Evolutionary conservation across 2,888 invertebrate species (phyloP).

Genomic region (Dyspetes luteomarginatus): DNA sequence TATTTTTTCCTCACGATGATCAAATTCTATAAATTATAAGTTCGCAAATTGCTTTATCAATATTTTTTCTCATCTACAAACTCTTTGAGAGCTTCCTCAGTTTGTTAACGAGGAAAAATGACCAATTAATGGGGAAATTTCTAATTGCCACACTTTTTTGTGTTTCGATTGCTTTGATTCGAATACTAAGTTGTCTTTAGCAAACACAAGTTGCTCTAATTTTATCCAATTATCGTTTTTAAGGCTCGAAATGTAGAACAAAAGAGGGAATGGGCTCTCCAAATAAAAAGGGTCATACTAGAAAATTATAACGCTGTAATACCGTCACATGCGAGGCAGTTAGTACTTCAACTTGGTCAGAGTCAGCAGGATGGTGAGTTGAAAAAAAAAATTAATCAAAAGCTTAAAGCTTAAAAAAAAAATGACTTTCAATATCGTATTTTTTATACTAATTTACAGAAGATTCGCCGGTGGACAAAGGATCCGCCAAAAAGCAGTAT

Average conservation of each 20-base stretch:
- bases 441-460: constrained; percentile 82
- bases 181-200: background rate
- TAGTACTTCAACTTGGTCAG: constrained; percentile 95
- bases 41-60: too few relatives aligned
- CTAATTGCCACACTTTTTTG: too few relatives aligned
- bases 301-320: constrained; percentile 97
- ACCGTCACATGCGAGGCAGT: constrained; percentile 96
- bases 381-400: constrained; percentile 27
- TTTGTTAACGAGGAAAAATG: too few relatives aligned
- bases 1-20: too few relatives aligned
- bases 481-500: constrained; percentile 89
- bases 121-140: too few relatives aligned
- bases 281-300: constrained; percentile 94
- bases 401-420: background rate
- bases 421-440: background rate
- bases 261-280: constrained; percentile 93
- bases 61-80: too few relatives aligned
- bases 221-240: constrained; percentile 40
- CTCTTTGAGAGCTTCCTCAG: too few relatives aligned
- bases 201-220: background rate
- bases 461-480: constrained; percentile 87
- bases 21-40: too few relatives aligned
- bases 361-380: constrained; percentile 87
- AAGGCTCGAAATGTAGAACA: constrained; percentile 92
- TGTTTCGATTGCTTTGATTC: background rate